Evolutionary conservation across 2,797 vertebrate species (phyloP).

Genomic region (Semotilus atromaculatus): DNA sequence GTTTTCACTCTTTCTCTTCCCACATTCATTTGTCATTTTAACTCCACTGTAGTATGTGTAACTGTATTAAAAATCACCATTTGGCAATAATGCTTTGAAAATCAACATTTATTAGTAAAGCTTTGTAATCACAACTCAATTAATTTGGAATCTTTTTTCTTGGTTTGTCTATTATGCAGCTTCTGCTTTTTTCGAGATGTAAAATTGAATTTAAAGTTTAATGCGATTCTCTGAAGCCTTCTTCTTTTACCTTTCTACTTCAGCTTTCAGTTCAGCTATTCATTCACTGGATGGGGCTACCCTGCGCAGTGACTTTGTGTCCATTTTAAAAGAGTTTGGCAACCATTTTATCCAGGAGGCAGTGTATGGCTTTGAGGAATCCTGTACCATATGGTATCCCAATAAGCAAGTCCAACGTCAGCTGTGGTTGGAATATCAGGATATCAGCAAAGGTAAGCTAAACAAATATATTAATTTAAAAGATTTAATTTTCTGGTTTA

Average conservation of each 20-base stretch:
- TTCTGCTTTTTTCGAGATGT: slow-evolving; percentile 14
- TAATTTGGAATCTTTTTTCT: neutral
- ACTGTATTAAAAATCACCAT: neutral
- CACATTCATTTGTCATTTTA: slow-evolving; percentile 3
- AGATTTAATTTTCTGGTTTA: neutral
- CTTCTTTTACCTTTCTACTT: neutral
- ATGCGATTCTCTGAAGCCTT: slow-evolving; percentile 9
- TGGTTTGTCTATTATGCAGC: neutral
- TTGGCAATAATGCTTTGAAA: slow-evolving; percentile 1
- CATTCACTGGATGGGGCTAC: slow-evolving; percentile 95
- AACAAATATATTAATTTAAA: neutral
- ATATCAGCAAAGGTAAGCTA: slow-evolving; percentile 95
- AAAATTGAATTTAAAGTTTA: slow-evolving; percentile 8
- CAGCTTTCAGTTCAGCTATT: slow-evolving; percentile 92
- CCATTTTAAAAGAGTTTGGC: slow-evolving; percentile 93
- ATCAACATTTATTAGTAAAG: neutral
- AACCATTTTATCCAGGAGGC: slow-evolving; percentile 98
- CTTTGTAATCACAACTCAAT: neutral
- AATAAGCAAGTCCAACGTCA: slow-evolving; percentile 96
- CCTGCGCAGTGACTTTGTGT: slow-evolving; percentile 89
- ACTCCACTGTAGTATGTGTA: neutral
- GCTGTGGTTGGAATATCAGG: slow-evolving; percentile 98
- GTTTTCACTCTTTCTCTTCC: slow-evolving; percentile 7
- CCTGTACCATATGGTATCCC: slow-evolving; percentile 98
- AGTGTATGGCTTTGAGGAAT: slow-evolving; percentile 94